Base-by-base conservation (phyloP, 2,888 invertebrate genomes). In the Scaptodrosophila latifasciaeformis region DNA sequence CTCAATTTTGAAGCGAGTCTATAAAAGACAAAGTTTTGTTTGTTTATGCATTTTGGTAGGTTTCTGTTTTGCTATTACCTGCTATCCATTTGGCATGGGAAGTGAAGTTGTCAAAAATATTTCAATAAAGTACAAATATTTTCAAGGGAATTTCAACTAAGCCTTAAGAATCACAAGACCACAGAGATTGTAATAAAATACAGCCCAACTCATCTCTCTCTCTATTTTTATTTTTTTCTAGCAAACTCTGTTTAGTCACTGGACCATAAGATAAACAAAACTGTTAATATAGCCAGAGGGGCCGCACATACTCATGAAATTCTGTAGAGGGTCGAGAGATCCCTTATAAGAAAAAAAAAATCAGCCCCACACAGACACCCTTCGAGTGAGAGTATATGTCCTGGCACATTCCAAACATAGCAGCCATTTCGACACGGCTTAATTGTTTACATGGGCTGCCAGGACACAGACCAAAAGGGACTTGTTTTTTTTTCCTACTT, bases 391-490 rank as follows among this genome's bases (percentile, higher is more conserved):
- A 27, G 27, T 27, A 27, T 27, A 6, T 27, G 27, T 27, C 27
- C 27, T 9, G 27, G 27, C 27, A 24, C 7, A 3, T 24, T 3
- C 7, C 24, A 24, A 7, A 18, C 21, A 40, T 10, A 40, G 40
- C 40, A 59, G 55, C 45, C 31, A 43, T 42, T n/a, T 45, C 18
- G 45, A 48, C 47, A 62, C 52, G 59, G 59, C 54, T 78, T 78
- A 78, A 78, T 78, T 72, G 72, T 68, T 72, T 71, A 52, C 59
- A 56, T 67, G 60, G 54, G 49, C 44, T 13, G 47, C n/a, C 53
- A 27, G 49, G 39, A 48, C 46, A 54, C 46, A 51, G 44, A 54
- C n/a, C n/a, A n/a, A n/a, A n/a, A n/a, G n/a, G n/a, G n/a, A n/a
- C n/a, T 31, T 15, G 18, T 10, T 42, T 40, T 47, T 48, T 6